Base-by-base conservation (phyloP, 2,888 invertebrate genomes). In the Rugalucina vietnamica region DNA sequence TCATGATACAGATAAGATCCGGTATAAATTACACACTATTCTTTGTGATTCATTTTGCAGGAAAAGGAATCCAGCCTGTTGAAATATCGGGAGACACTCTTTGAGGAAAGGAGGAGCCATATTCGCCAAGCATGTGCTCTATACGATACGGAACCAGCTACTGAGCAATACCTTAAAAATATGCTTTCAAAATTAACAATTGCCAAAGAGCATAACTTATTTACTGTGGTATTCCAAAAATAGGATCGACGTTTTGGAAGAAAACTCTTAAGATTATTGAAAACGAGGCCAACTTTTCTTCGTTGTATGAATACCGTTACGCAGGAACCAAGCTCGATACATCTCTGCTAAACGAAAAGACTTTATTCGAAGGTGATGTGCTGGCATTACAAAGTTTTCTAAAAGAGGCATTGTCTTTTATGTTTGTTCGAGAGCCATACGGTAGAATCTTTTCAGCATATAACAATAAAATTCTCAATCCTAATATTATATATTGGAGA, bases 381-480 rank as follows among this genome's bases (percentile, higher is more conserved):
- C 24, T 8, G 12, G 32, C 78, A 34, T n/a, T 69, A 39, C 27
- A 32, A 18, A 12, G 3, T 0, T 81, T 81, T 43, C 21, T 78
- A 24, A 79, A 54, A 10, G 71, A 77, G 14, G 81, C 74, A 27
- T 76, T 37, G 34, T 82, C 87, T 1, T 89, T 92, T 60, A 85
- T 92, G 82, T 91, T 91, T 79, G 90, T 91, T 0, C 81, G 92
- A 1, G 91, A 92, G 39, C 92, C 92, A 1, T 92, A 89, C 74
- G 76, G 89, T 12, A 57, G 91, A 43, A 70, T 91, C 10, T 82
- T 90, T 27, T 91, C 92, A 1, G 92, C 90, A 0, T 92, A 91
- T 72, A 87, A 89, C 34, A 90, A 92, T 76, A 92, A 92, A 82
- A 60, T 92, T 34, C 92, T 89, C 54, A 83, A 89, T 29, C 88